Percentiles rank a stretch among this genome's conserved stretches.
Evolutionary conservation across 2,113 vertebrate species (phyloP).

Genomic region (Cathartes aura): DNA sequence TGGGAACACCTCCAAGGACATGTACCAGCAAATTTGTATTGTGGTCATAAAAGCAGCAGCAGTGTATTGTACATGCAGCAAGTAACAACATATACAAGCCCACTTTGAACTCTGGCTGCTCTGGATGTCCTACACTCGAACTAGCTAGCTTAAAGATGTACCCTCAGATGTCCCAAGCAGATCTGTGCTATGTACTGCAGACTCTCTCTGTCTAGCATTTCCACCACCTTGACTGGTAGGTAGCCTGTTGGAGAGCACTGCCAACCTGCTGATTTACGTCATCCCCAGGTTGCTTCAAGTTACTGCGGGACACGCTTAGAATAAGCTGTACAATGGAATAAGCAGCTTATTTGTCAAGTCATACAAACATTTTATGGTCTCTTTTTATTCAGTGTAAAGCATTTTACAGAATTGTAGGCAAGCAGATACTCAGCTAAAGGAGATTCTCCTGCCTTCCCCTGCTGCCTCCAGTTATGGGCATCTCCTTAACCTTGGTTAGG

Average conservation of each 20-base stretch:
- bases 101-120: not conserved
- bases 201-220: not conserved
- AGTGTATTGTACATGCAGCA: not conserved
- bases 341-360: not conserved
- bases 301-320: not conserved
- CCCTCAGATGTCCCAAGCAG: not conserved
- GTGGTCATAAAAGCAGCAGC: not conserved
- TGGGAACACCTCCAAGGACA: not conserved
- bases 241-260: not conserved
- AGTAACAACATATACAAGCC: not conserved
- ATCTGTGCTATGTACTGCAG: not conserved
- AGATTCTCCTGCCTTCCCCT: not conserved
- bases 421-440: not conserved
- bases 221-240: not conserved
- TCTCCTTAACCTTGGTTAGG: not conserved
- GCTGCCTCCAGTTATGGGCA: not conserved
- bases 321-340: not conserved
- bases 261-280: not conserved
- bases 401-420: not conserved
- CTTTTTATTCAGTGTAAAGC: not conserved
- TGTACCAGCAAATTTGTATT: not conserved
- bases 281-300: not conserved
- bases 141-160: not conserved
- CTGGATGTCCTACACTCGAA: not conserved
- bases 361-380: not conserved